A percentile compares a stretch with the other conserved stretches of the same genome.
Evolutionary conservation across 2,888 invertebrate species (phyloP).

Genomic region (Argyresthia albistria): DNA sequence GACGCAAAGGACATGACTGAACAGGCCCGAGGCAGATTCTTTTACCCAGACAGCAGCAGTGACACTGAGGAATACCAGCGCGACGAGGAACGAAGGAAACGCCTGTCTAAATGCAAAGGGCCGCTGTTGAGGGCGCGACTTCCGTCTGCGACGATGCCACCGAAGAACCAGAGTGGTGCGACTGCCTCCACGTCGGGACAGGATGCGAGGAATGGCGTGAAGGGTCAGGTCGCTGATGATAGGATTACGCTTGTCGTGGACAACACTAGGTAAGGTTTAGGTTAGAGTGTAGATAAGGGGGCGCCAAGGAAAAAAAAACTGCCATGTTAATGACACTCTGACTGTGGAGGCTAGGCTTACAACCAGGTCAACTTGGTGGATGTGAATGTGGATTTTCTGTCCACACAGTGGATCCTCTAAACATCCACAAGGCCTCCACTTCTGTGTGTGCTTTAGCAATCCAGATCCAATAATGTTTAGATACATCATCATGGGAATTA

Average conservation of each 20-base stretch:
- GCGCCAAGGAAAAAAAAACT: no score
- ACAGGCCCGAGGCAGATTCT: slow-evolving; percentile 35
- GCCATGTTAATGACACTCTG: no score
- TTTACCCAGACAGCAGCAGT: slow-evolving; percentile 81
- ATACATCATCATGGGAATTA: no score
- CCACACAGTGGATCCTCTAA: no score
- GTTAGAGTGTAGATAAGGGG: no score
- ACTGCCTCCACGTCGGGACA: slow-evolving; percentile 37
- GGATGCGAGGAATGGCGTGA: slow-evolving; percentile 1
- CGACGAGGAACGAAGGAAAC: slow-evolving; percentile 78
- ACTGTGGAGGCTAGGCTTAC: no score
- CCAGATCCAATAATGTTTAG: no score
- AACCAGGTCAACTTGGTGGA: no score
- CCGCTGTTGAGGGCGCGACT: slow-evolving; percentile 33
- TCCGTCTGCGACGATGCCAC: slow-evolving; percentile 38
- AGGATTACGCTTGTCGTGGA: slow-evolving; percentile 96
- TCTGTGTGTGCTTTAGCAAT: no score
- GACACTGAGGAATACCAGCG: slow-evolving; percentile 88
- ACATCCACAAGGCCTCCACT: no score
- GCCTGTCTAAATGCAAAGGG: slow-evolving; percentile 54
- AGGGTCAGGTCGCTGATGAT: slow-evolving; percentile 65
- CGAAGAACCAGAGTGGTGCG: slow-evolving; percentile 44
- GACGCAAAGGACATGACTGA: slow-evolving; percentile 7
- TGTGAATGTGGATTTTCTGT: no score
- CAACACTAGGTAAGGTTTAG: slow-evolving; percentile 79